A percentile compares a stretch with the other conserved stretches of the same genome.
These are phyloP conservation scores for Lemur catta DNA, from an alignment of 2,797 vertebrate species.

Conservation along the genomic window DNA sequence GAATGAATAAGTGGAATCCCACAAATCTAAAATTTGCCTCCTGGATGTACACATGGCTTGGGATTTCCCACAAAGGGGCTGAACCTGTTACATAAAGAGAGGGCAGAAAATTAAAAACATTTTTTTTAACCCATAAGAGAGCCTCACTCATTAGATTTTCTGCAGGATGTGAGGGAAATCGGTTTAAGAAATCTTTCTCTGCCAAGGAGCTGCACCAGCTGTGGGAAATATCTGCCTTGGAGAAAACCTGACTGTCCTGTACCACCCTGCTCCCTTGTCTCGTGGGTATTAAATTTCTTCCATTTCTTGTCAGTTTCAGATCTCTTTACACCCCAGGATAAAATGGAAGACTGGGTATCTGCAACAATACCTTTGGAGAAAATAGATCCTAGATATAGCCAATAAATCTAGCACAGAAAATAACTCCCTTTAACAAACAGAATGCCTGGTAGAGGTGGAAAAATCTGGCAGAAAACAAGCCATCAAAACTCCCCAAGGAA, in stretches of 20 bases:
- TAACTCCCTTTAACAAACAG: slow-evolving; percentile 50
- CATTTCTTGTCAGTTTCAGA: slow-evolving; percentile 58
- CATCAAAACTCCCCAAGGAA: background rate
- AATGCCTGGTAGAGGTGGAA: background rate
- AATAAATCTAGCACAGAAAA: slow-evolving; percentile 59
- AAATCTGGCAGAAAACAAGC: background rate
- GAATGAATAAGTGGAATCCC: background rate
- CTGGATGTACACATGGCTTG: background rate
- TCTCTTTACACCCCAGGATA: slow-evolving; percentile 27
- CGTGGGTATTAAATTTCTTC: slow-evolving; percentile 54
- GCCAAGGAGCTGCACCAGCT: background rate
- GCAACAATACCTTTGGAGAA: slow-evolving; percentile 56
- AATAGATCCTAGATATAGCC: slow-evolving; percentile 58
- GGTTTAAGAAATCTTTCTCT: slow-evolving; percentile 11
- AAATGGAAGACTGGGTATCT: slow-evolving; percentile 19
- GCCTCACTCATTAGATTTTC: background rate
- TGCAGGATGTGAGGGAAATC: background rate
- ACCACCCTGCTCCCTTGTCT: background rate
- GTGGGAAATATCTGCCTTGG: background rate
- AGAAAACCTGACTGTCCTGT: background rate
- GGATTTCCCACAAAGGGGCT: background rate
- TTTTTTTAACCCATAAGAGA: background rate
- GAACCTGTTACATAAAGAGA: background rate
- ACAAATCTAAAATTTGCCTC: background rate
- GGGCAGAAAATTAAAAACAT: background rate